Conservation (phyloP, 2,113 vertebrate species). For the Motacilla tschutschensis region DNA sequence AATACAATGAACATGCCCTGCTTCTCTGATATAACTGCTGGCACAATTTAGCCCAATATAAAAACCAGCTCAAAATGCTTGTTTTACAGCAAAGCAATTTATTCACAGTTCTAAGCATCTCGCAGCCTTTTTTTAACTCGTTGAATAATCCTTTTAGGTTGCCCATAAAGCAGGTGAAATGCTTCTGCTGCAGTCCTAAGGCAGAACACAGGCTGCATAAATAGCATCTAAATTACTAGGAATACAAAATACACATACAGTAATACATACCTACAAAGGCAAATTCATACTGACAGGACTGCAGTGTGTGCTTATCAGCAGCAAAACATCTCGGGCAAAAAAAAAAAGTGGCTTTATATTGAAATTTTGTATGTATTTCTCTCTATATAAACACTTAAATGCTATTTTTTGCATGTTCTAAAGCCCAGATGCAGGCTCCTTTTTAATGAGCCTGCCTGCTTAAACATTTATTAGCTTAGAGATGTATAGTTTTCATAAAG, state of each 20-base stretch:
- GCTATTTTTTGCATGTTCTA: constrained; percentile 18
- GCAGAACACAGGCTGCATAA: constrained; percentile 64
- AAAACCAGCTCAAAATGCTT: constrained; percentile 47
- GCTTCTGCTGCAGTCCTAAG: constrained; percentile 67
- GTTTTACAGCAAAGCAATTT: constrained; percentile 64
- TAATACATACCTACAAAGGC: constrained; percentile 66
- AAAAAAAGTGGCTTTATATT: constrained; percentile 17
- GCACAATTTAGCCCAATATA: constrained; percentile 26
- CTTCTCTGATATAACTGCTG: neutral
- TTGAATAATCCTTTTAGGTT: constrained; percentile 69
- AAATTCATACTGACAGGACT: constrained; percentile 66
- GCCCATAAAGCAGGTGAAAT: constrained; percentile 64
- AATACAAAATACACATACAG: constrained; percentile 63
- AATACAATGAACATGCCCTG: neutral
- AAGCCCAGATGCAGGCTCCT: constrained; percentile 29
- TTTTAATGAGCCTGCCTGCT: constrained; percentile 54
- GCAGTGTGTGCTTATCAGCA: constrained; percentile 60
- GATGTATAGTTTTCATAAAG: constrained; percentile 55
- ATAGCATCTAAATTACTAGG: constrained; percentile 61
- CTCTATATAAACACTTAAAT: constrained; percentile 49
- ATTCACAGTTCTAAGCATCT: constrained; percentile 61
- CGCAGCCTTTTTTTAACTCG: constrained; percentile 44
- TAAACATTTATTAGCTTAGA: constrained; percentile 55
- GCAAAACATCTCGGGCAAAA: constrained; percentile 49
- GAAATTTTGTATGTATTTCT: neutral